These are phyloP conservation scores for Heliconius congener DNA, from an alignment of 1,140 invertebrate species.

Conservation along the genomic window DNA sequence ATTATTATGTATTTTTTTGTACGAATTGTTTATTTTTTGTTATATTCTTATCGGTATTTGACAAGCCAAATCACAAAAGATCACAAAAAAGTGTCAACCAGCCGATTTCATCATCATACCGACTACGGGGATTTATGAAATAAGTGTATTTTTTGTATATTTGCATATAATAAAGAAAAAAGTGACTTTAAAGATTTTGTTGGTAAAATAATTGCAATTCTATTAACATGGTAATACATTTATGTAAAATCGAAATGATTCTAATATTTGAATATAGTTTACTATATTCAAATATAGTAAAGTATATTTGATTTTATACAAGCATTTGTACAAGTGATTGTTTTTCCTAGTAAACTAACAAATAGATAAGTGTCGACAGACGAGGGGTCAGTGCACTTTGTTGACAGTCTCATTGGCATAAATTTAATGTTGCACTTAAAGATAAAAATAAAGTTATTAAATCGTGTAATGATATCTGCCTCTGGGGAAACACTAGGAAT, in stretches of 20 bases:
- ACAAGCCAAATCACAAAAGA: not conserved
- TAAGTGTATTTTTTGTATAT: no score
- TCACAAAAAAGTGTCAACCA: not conserved
- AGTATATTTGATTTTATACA: not conserved
- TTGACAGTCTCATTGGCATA: slow-evolving; percentile 4
- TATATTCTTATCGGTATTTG: not conserved
- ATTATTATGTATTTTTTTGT: not conserved
- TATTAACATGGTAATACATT: not conserved
- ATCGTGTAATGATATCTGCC: not conserved
- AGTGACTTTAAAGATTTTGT: not conserved
- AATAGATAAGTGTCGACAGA: slow-evolving; percentile 5
- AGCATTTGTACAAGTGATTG: not conserved
- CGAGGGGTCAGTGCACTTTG: slow-evolving; percentile 1
- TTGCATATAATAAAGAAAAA: not conserved
- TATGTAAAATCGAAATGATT: not conserved
- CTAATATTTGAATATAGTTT: no score
- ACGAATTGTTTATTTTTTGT: not conserved
- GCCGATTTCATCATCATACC: no score
- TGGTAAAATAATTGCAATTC: not conserved
- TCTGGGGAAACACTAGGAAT: not conserved
- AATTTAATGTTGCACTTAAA: not conserved
- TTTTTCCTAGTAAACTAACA: not conserved
- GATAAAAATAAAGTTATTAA: not conserved
- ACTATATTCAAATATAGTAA: no score
- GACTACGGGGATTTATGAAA: no score